Evolutionary conservation across 2,113 vertebrate genomes (phyloP).

Genomic region (Morone chrysops): DNA sequence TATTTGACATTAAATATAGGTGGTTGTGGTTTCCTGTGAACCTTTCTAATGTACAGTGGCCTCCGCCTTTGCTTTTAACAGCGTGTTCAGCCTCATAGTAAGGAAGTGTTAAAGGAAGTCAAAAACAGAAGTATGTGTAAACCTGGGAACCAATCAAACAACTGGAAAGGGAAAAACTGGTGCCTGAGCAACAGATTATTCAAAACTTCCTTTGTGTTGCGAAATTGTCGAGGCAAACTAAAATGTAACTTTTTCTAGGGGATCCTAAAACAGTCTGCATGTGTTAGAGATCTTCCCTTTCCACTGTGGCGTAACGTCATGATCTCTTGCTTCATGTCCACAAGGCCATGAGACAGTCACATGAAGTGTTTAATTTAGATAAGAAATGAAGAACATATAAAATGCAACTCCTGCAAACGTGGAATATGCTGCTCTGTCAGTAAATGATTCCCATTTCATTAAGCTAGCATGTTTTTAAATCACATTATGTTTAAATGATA

Average conservation of each 20-base stretch:
- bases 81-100: neutral
- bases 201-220: constrained; percentile 31
- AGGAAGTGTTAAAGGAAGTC: constrained; percentile 59
- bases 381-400: constrained; percentile 10
- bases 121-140: constrained; percentile 69
- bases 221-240: neutral
- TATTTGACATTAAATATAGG: constrained; percentile 15
- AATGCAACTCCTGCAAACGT: neutral
- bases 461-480: neutral
- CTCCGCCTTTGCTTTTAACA: neutral
- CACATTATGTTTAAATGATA: neutral
- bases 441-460: neutral
- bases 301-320: constrained; percentile 6
- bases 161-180: constrained; percentile 36
- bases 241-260: neutral
- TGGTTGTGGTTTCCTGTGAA: constrained; percentile 62
- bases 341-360: constrained; percentile 15
- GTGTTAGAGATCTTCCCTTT: neutral
- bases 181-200: constrained; percentile 9
- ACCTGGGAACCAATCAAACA: constrained; percentile 36
- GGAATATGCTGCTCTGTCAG: neutral
- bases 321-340: constrained; percentile 31
- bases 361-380: neutral
- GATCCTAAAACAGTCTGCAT: neutral
- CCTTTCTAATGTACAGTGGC: neutral